Conservation (phyloP, 92 coral and sea anemone species). For the Plumapathes pennacea region DNA sequence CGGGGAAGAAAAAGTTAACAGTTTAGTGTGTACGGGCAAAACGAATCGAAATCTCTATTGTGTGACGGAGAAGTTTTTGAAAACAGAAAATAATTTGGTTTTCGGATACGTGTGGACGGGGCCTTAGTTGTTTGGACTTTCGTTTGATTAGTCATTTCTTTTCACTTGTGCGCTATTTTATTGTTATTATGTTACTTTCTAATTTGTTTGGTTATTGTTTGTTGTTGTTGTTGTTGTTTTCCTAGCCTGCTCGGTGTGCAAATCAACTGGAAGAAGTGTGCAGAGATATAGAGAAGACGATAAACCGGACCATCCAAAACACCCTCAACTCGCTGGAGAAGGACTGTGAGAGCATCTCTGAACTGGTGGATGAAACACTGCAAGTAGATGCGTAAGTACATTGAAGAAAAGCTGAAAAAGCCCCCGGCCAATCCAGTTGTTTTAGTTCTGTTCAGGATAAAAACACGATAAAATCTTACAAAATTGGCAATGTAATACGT, state of each 20-base stretch:
- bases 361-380: slow-evolving; percentile 76
- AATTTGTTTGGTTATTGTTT: background rate
- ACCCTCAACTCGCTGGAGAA: slow-evolving; percentile 93
- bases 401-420: too few relatives aligned
- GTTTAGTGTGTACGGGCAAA: too few relatives aligned
- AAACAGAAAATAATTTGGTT: background rate
- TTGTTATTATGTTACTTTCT: background rate
- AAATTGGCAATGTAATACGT: too few relatives aligned
- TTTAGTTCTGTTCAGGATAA: too few relatives aligned
- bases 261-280: slow-evolving; percentile 94
- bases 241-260: slow-evolving; percentile 95
- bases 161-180: too few relatives aligned
- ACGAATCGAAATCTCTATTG: too few relatives aligned
- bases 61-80: too few relatives aligned
- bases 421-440: too few relatives aligned
- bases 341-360: slow-evolving; percentile 89
- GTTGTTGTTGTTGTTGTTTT: background rate
- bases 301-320: slow-evolving; percentile 97
- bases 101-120: background rate
- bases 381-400: slow-evolving; percentile 65
- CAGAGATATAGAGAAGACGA: slow-evolving; percentile 91
- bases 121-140: background rate
- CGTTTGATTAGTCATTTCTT: too few relatives aligned
- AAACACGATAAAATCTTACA: too few relatives aligned
- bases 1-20: too few relatives aligned